Evolutionary conservation across 2,797 vertebrate genomes (phyloP).

Genomic region (Erethizon dorsatum): DNA sequence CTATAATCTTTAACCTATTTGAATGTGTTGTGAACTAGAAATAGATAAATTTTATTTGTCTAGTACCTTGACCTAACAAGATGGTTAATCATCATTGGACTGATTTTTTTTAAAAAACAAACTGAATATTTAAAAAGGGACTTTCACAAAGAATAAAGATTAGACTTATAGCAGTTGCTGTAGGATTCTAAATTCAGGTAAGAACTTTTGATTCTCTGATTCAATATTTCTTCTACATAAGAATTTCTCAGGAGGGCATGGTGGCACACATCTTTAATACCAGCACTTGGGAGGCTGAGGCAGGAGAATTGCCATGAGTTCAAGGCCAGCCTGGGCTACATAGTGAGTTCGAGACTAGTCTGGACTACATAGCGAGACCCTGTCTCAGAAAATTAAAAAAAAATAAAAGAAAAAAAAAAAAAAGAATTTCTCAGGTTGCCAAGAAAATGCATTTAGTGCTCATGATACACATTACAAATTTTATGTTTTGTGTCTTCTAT

Average conservation of each 20-base stretch:
- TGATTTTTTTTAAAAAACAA: neutral
- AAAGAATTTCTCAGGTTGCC: neutral
- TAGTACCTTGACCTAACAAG: constrained; percentile 74
- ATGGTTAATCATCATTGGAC: constrained; percentile 90
- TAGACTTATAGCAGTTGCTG: constrained; percentile 30
- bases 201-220: constrained; percentile 71
- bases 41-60: constrained; percentile 67
- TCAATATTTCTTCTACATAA: constrained; percentile 13
- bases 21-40: neutral
- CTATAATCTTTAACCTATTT: neutral
- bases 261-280: no score
- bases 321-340: no score
- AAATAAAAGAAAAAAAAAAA: no score
- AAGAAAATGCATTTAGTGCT: neutral
- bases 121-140: constrained; percentile 75
- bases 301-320: no score
- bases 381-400: no score
- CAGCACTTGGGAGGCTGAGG: no score
- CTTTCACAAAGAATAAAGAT: constrained; percentile 34
- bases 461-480: neutral
- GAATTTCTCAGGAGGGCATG: neutral
- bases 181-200: constrained; percentile 87
- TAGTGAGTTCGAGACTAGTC: no score
- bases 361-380: no score
- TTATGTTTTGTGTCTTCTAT: neutral